Percentiles rank a stretch among this genome's conserved stretches.
phyloP scores from a whole-genome alignment of 2,888 invertebrate genomes.

The Catocala nupta region DNA sequence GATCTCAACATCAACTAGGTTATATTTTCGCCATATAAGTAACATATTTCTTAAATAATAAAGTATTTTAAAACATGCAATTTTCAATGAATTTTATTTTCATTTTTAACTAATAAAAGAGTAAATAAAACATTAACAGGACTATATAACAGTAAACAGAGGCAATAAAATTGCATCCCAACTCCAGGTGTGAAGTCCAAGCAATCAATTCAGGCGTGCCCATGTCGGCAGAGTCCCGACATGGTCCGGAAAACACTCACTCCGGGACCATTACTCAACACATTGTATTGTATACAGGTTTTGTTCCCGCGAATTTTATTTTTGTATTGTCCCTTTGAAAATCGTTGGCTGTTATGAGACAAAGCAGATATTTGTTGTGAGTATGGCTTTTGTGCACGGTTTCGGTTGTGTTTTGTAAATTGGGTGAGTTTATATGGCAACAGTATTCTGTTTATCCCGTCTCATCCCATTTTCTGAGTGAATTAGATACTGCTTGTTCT shows the following conservation, averaged over 20 bases:
- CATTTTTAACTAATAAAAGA: neutral
- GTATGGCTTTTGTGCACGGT: conserved; percentile 40
- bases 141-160: conserved; percentile 5
- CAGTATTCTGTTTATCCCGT: neutral
- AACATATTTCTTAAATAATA: too few species aligned
- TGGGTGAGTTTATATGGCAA: neutral
- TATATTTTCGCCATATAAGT: too few species aligned
- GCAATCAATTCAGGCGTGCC: conserved; percentile 47
- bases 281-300: conserved; percentile 47
- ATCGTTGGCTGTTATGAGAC: conserved; percentile 41
- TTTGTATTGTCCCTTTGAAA: conserved; percentile 53
- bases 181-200: conserved; percentile 43
- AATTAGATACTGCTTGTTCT: neutral
- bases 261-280: conserved; percentile 55
- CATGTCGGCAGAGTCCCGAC: conserved; percentile 35
- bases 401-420: conserved; percentile 6
- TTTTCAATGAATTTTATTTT: too few species aligned
- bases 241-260: conserved; percentile 46
- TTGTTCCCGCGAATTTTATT: conserved; percentile 50
- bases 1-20: too few species aligned
- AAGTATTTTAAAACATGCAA: too few species aligned
- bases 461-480: neutral
- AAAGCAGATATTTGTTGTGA: conserved; percentile 52
- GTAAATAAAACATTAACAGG: conserved; percentile 1
- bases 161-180: conserved; percentile 45